Base-by-base conservation (phyloP, 2,888 invertebrate genomes). In the Xylota sylvarum region DNA sequence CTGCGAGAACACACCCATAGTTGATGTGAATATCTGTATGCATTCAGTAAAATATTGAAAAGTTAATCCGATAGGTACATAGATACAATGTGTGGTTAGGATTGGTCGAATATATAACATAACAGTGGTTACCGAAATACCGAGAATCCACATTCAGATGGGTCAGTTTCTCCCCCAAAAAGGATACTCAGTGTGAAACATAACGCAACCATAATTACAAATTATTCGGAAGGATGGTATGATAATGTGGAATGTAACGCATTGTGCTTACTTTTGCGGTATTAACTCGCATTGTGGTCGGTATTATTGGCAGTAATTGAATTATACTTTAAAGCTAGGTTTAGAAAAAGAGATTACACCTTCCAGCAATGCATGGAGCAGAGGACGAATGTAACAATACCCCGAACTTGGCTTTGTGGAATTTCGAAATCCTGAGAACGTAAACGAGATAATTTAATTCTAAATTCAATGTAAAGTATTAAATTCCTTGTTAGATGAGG, bases 161-260 rank as follows among this genome's bases (percentile, higher is more conserved):
- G 50, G 23, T 9, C 2, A 4, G 4, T 12, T 2, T 58, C 17
- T 14, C 55, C 7, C 17, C 4, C 4, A 23, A 56, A 56, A 19
- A 37, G 12, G 19, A 12, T 12, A 37, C 14, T 10, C 40, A 50
- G 27, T 62, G 50, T 43, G 40, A 56, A 64, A 17, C 65, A 55
- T 65, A 65, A 56, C 65, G 56, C 23, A 19, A 50, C 46, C 64
- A 46, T 76, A 56, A 65, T 76, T 76, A 46, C 32, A 76, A 64
- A 76, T 65, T 76, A 65, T 76, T 43, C 40, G 52, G 32, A 10
- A 23, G 62, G 43, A 23, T 14, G 40, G 40, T 12, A 32, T 30
- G 17, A 40, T 14, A 12, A 5, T 35, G 46, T 10, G 23, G 64
- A 10, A 56, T 56, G 35, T 17, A 30, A n/a, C 27, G 14, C 23